Conservation (phyloP, 2,797 vertebrate genomes). For the Podarcis siculus region DNA sequence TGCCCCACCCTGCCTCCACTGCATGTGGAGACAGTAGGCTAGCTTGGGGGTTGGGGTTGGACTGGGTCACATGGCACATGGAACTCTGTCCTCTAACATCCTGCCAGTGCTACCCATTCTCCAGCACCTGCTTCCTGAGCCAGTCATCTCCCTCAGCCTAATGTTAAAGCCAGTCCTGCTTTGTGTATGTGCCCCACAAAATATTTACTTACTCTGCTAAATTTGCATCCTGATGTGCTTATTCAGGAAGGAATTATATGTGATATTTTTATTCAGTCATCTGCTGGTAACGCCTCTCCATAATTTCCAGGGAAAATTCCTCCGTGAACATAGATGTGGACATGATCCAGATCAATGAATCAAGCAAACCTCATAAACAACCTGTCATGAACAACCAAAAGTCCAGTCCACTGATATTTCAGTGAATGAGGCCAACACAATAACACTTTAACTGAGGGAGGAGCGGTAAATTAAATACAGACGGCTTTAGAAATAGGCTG, state of each 20-base stretch:
- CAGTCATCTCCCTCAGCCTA: too few species aligned
- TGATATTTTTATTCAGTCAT: constrained; percentile 32
- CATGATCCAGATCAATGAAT: neutral
- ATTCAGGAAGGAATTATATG: constrained; percentile 46
- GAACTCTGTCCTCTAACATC: too few species aligned
- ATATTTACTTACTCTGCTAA: fast-evolving
- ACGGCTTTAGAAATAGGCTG: neutral
- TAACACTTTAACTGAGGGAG: neutral
- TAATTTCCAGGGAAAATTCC: neutral
- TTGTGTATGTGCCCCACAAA: neutral
- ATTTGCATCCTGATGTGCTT: neutral
- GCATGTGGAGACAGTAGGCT: too few species aligned
- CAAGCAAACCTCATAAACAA: constrained; percentile 7
- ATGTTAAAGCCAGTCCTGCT: too few species aligned
- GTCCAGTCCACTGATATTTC: neutral
- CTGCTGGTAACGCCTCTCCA: constrained; percentile 30
- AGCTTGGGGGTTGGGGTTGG: too few species aligned
- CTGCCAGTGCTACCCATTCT: too few species aligned
- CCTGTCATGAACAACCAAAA: neutral
- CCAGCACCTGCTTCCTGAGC: too few species aligned
- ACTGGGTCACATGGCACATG: too few species aligned
- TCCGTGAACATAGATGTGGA: neutral
- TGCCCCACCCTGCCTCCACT: too few species aligned
- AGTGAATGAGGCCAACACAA: neutral
- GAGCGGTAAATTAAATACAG: neutral